Evolutionary conservation across 2,888 invertebrate genomes (phyloP), one percentile per base, ranked within the genome.

Genomic region (Heterodera filipjevi): DNA sequence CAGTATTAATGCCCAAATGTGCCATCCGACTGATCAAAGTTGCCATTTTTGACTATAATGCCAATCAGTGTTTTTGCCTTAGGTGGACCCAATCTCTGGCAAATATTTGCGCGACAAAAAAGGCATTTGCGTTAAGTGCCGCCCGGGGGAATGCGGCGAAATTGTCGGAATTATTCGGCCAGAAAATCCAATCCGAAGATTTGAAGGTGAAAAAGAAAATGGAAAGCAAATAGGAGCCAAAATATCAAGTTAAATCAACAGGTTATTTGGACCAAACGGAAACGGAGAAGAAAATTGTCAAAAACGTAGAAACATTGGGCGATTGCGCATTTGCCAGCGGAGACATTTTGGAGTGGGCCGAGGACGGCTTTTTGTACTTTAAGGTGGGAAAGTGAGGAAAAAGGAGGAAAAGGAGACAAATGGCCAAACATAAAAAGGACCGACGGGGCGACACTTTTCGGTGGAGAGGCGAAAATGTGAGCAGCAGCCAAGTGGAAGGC

Each of bases 401-500:
- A 49, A 16, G 19, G 10, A 49, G 49, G 49, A 49, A 44, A 44
- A 44, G 44, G 12, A 5, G 44, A 44, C 22, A 66, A 6, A 66
- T 32, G 44, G 5, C 59, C 59, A 44, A 75, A 16, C 14, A n/a
- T 74, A 64, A 19, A 12, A 32, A 79, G 64, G 96, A 97, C 90
- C 92, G 96, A 84, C 95, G 96, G 0, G 98, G 97, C 0, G 80
- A 82, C 77, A 80, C 82, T 33, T 81, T 78, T 66, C 76, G 82
- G 30, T 82, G 80, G 82, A 66, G 80, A 30, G 87, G 87, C 35
- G 87, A 87, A 71, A 87, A 87, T 90, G 97, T 98, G 12, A 96
- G 96, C 53, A 99, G 98, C 8, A 94, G 95, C 2, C 99, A 99
- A 91, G 94, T 99, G 14, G 98, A 99, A 91, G 94, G 93, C 16